A percentile compares a stretch with the other conserved stretches of the same genome.
Evolutionary conservation across 2,797 vertebrate genomes (phyloP).

Genomic region (Xenops minutus): DNA sequence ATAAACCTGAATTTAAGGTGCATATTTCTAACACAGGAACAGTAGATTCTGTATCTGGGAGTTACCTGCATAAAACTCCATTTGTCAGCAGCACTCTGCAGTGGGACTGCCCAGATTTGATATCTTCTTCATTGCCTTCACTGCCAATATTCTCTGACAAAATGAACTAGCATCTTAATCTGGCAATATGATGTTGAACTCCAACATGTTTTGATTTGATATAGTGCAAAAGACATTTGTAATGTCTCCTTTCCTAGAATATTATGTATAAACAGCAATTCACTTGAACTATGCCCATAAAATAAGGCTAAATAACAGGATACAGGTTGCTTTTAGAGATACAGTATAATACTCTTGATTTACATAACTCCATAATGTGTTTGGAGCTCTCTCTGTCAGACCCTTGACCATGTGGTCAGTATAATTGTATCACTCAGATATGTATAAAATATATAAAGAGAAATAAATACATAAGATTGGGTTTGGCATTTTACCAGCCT

Average conservation of each 20-base stretch:
- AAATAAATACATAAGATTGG: background rate
- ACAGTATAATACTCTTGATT: background rate
- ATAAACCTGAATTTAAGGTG: background rate
- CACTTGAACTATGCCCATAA: background rate
- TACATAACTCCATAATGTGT: background rate
- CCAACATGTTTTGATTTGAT: background rate
- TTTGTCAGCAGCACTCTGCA: background rate
- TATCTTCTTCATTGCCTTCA: background rate
- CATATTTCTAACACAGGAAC: background rate
- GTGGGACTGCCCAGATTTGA: background rate
- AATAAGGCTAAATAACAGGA: background rate
- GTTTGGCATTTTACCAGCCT: conserved; percentile 10
- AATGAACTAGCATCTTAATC: background rate
- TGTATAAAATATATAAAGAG: background rate
- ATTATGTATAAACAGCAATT: background rate
- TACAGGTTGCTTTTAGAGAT: background rate
- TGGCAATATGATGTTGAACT: background rate
- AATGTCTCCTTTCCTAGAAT: background rate
- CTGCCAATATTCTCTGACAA: background rate
- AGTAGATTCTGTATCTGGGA: background rate
- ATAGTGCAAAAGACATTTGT: background rate
- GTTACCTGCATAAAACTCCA: background rate
- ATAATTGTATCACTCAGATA: background rate
- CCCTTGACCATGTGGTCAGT: fast-evolving
- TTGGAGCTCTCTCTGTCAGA: background rate